phyloP scores from a whole-genome alignment of 2,888 invertebrate genomes.

The Syrphus vitripennis region DNA sequence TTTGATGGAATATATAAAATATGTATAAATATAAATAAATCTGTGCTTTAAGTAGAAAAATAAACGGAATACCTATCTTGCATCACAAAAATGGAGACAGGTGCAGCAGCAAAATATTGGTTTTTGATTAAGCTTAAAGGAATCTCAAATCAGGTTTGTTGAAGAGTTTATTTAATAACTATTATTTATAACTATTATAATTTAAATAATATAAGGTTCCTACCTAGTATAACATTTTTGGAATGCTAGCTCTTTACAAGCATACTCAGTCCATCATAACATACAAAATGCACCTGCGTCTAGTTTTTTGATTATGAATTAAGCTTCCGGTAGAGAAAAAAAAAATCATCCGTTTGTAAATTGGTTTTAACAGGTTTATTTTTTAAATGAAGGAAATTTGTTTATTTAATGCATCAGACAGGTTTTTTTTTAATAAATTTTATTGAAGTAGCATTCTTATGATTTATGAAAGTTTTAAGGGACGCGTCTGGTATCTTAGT shows the following conservation, averaged over 20 bases:
- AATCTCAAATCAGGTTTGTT: background rate
- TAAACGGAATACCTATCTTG: background rate
- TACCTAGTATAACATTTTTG: too few species aligned
- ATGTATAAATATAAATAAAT: background rate
- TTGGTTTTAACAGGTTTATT: background rate
- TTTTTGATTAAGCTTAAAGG: background rate
- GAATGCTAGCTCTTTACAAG: too few species aligned
- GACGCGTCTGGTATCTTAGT: too few species aligned
- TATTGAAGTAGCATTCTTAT: too few species aligned
- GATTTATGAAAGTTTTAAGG: too few species aligned
- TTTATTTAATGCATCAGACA: background rate
- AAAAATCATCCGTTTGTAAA: background rate
- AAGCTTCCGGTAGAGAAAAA: background rate
- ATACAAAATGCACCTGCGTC: conserved; percentile 1
- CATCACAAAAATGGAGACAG: conserved; percentile 8
- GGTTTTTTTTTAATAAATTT: background rate
- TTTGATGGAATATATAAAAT: too few species aligned
- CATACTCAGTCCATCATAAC: too few species aligned
- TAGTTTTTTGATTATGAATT: background rate
- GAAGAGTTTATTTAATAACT: too few species aligned
- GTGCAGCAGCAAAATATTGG: conserved; percentile 19
- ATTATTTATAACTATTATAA: too few species aligned
- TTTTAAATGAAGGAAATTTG: background rate
- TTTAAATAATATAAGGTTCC: too few species aligned
- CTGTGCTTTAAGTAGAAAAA: background rate